Base-by-base conservation (phyloP, 2,113 vertebrate genomes). In the Oryzias javanicus region DNA sequence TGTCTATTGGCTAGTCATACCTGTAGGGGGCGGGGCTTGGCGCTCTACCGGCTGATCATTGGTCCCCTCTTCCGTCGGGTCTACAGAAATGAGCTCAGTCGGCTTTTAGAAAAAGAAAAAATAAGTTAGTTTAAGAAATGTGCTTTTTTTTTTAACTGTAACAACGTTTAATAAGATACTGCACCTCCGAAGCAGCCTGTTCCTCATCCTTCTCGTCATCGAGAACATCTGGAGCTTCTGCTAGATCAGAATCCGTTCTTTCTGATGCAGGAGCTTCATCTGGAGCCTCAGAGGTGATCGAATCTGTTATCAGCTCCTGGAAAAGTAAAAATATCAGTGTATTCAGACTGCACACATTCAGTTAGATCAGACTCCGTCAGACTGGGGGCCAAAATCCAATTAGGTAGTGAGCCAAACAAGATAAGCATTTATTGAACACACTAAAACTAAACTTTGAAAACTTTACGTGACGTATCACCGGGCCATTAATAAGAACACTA, bases 21-120 rank as follows among this genome's bases (percentile, higher is more conserved):
- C 83, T 76, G 64, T 49, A 25, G 66, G 52, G 44, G 77, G 77
- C 29, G 76, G 72, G 68, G 50, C 76, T 47, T 79, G 64, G 0
- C 6, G 16, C 4, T 77, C 70, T 8, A 22, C 52, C 2, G 17
- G 55, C 49, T 70, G 12, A 0, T 76, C 56, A 20, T 55, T 69
- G 74, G 80, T 40, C 56, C 61, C 67, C 64, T 50, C 42, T 5
- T 45, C 41, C 1, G 67, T 61, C 64, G 12, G 60, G 17, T 64
- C 58, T 0, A 51, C 13, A 4, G 50, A 0, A 52, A 42, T 6
- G 27, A 55, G 40, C 16, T 60, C 48, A 6, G 19, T 14, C 42
- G 42, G 42, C 42, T 14, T 14, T 17, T 17, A 17, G 42, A 6
- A 45, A 17, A 16, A 14, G 42, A 45, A 14, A 45, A 45, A 16